Base-by-base conservation (phyloP, 2,888 invertebrate genomes). In the Agonopterix arenella region DNA sequence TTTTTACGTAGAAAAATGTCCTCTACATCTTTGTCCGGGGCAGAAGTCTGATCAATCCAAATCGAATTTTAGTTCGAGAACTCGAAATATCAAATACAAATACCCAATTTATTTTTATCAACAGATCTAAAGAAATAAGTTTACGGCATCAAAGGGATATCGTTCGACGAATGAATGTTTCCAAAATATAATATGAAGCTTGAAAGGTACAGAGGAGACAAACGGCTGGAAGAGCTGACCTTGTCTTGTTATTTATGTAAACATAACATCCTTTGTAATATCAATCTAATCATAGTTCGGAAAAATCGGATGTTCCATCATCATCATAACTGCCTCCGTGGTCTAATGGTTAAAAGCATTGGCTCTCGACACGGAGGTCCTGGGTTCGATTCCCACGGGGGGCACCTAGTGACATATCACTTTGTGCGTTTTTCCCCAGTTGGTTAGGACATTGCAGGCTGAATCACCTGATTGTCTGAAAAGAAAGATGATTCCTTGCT, bases 71-170 rank as follows among this genome's bases (percentile, higher is more conserved):
- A 13, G 9, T 44, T 13, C 13, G 8, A 13, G 8, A 7, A 44
- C 10, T 41, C 11, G 41, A 16, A 44, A 44, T 48, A 48, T 46
- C 46, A 44, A 45, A 40, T 42, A 44, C n/a, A 47, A 41, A 50
- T 50, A 46, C n/a, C 11, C 16, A 13, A 9, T 11, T 43, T 13
- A 43, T 43, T 9, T 8, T 11, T 11, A 11, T 43, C 16, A 13
- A 43, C 18, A 18, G 18, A 18, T 18, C 18, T 18, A 18, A 9
- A 40, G 11, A 45, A 36, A 45, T 11, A 45, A 36, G 45, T 45
- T 45, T 37, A 45, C 9, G 11, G 10, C 36, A 36, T 45, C 11
- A 41, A 44, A 43, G 48, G 41, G 36, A 48, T 48, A 48, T 48
- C 48, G 38, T 37, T 37, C 36, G 43, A 48, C n/a, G 13, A 37